Percentiles rank a stretch among this genome's conserved stretches.
Conservation (phyloP, 2,113 vertebrate genomes). For the Onychostoma macrolepis region DNA sequence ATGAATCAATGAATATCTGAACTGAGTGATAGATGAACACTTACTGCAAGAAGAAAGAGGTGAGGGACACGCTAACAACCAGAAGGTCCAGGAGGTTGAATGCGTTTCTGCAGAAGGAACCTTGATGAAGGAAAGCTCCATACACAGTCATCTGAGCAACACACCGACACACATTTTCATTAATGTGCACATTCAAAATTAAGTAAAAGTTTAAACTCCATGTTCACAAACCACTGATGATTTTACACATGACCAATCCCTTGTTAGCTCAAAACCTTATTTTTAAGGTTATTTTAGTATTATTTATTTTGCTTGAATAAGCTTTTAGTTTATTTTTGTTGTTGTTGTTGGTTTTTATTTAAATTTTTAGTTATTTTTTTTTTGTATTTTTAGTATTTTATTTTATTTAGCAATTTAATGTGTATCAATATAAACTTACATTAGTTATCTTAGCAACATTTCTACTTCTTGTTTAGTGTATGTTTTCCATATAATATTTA, state of each 20-base stretch:
- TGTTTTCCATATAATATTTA: background rate
- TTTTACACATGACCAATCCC: background rate
- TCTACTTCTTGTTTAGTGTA: background rate
- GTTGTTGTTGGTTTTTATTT: too few relatives aligned
- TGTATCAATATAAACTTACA: background rate
- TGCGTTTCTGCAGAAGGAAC: conserved; percentile 94
- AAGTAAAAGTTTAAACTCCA: background rate
- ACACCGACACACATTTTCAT: conserved; percentile 4
- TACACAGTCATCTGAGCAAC: conserved; percentile 85
- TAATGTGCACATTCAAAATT: background rate
- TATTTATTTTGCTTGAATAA: too few relatives aligned
- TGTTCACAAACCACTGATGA: background rate
- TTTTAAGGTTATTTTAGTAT: too few relatives aligned
- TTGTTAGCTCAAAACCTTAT: background rate
- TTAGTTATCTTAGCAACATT: background rate
- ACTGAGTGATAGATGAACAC: conserved; percentile 48
- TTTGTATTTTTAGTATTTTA: too few relatives aligned
- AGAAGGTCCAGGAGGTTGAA: conserved; percentile 92
- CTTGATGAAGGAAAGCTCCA: conserved; percentile 89
- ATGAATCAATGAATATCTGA: background rate
- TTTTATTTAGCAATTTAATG: background rate
- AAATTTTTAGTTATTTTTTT: background rate
- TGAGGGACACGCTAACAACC: conserved; percentile 91
- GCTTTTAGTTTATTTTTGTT: too few relatives aligned
- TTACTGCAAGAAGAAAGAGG: conserved; percentile 92